Conservation (phyloP, 2,113 vertebrate species). For the Eira barbara region DNA sequence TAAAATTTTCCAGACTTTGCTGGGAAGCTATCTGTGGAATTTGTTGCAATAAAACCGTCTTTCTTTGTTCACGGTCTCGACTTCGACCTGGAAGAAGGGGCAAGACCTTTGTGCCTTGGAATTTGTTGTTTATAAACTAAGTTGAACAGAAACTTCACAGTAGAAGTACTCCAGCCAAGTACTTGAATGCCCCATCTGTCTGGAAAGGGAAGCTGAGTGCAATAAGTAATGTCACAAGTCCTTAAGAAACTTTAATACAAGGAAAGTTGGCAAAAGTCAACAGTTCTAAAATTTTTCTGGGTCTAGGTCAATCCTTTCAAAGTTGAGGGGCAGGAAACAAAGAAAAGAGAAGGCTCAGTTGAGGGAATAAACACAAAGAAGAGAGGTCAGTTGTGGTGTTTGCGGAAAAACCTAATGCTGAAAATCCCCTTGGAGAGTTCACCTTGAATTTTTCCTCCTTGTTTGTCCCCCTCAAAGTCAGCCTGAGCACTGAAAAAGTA, state of each 20-base stretch:
- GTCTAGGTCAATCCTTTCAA: constrained; percentile 55
- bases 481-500: background rate
- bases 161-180: background rate
- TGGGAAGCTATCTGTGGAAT: background rate
- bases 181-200: background rate
- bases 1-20: background rate
- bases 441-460: background rate
- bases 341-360: background rate
- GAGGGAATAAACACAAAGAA: background rate
- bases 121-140: background rate
- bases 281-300: constrained; percentile 45
- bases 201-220: background rate
- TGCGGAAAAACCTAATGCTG: background rate
- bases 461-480: background rate
- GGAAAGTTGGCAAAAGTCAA: background rate
- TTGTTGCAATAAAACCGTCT: background rate
- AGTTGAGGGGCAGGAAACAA: constrained; percentile 23
- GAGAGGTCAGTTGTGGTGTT: background rate
- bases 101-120: background rate
- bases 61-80: background rate
- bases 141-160: background rate
- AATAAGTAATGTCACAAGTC: background rate
- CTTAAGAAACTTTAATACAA: background rate
- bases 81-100: background rate
- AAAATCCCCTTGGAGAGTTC: background rate